phyloP scores from a whole-genome alignment of 2,888 invertebrate genomes.

The Phrixothrix hirtus region DNA sequence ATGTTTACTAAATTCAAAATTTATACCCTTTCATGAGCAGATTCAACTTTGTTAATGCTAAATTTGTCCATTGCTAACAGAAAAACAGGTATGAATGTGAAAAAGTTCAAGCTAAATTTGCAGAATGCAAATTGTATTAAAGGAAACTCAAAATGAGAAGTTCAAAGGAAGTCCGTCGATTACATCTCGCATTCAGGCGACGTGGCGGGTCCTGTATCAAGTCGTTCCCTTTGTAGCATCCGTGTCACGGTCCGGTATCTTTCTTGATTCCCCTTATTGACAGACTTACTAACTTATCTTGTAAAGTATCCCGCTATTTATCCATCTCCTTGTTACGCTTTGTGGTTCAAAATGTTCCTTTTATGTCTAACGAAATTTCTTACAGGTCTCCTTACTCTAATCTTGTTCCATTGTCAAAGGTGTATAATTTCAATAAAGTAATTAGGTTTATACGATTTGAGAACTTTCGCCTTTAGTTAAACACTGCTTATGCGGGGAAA shows the following conservation, averaged over 20 bases:
- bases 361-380: constrained; percentile 1
- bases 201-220: constrained; percentile 48
- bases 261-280: constrained; percentile 49
- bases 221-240: constrained; percentile 46
- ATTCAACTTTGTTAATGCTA: no score
- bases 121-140: constrained; percentile 49
- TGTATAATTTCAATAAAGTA: no score
- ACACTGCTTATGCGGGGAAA: no score
- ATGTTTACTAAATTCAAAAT: no score
- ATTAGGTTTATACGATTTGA: no score
- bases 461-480: no score
- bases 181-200: constrained; percentile 50
- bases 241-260: constrained; percentile 45
- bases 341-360: constrained; percentile 4
- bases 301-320: constrained; percentile 41
- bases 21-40: no score
- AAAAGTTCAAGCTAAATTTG: constrained; percentile 20
- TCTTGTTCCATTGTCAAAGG: no score
- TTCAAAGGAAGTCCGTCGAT: constrained; percentile 48
- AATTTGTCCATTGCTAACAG: no score
- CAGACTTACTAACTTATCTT: constrained; percentile 49
- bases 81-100: no score
- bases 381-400: neutral
- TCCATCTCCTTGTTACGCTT: constrained; percentile 16
- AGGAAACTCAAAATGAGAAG: constrained; percentile 46